Evolutionary conservation across 2,797 vertebrate genomes (phyloP), one percentile per base, ranked within the genome.

Genomic region (Cynopterus sphinx): DNA sequence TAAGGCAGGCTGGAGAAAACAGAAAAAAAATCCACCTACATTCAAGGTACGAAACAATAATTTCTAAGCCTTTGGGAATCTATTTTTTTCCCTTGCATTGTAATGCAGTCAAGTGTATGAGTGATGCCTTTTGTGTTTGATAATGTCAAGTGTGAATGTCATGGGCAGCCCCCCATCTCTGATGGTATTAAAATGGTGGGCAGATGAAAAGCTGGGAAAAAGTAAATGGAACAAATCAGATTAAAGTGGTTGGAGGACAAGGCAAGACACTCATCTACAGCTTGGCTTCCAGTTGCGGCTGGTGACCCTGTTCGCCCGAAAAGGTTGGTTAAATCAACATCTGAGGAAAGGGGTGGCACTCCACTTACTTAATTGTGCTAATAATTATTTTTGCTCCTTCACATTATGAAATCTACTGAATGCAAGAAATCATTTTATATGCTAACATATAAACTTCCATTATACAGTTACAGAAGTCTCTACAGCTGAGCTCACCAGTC

Each of bases 91-190:
- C 78, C 91, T 94, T 79, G 90, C 81, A 93, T 96, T 97, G 94
- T 96, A 97, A 97, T 92, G 89, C 96, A 98, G 91, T 97, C 92
- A 92, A 96, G 91, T 90, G 91, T 91, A 95, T 96, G 96, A 97
- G 70, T 96, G 90, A 97, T 83, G 96, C 77, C 97, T 97, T 96
- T 97, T 97, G 96, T 97, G 97, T 93, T 85, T 91, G 95, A 96
- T 97, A 97, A 97, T 97, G 96, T 98, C 96, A 97, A 97, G 95
- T 96, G 92, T 96, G 95, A 97, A 87, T 97, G 97, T 96, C 95
- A 97, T 92, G 94, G 96, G 77, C 87, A 96, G 87, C 82, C 95
- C 96, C 96, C 96, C 92, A 97, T 96, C 93, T 97, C 90, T 94
- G 87, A 98, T 96, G 93, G 92, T 95, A 97, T 97, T 95, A 92